Percentiles rank a stretch among this genome's conserved stretches.
These are phyloP conservation scores for Sipha maydis DNA, from an alignment of 2,888 invertebrate species.

Conservation along the genomic window DNA sequence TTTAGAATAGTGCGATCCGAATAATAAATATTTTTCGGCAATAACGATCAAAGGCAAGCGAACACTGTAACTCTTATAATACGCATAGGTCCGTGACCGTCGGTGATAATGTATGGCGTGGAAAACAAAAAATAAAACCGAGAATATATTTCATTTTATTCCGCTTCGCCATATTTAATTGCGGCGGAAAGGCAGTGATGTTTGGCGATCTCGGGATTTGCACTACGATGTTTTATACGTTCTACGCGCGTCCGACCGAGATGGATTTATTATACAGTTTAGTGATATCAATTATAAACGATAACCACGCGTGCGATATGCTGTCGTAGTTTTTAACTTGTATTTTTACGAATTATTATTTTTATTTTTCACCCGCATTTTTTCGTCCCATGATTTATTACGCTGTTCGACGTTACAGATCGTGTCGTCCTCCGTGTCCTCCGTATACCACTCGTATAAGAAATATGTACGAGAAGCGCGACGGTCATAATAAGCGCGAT, in stretches of 20 bases:
- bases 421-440: background rate
- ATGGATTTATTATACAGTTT: background rate
- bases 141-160: too few species aligned
- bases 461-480: too few species aligned
- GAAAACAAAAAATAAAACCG: too few species aligned
- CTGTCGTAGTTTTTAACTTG: background rate
- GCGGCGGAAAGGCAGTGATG: too few species aligned
- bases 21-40: too few species aligned
- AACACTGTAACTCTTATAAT: too few species aligned
- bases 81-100: too few species aligned
- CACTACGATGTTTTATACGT: background rate
- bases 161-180: background rate
- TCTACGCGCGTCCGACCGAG: background rate
- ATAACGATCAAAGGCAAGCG: too few species aligned
- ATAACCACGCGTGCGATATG: background rate
- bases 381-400: background rate
- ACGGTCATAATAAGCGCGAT: too few species aligned
- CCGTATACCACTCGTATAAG: background rate
- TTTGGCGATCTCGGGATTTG: background rate
- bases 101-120: too few species aligned
- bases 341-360: background rate
- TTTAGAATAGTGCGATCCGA: too few species aligned
- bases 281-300: background rate
- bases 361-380: background rate
- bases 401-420: background rate